These are phyloP conservation scores for Botrylloides violaceus DNA, from an alignment of 23 tunicate genomes.

Conservation along the genomic window DNA sequence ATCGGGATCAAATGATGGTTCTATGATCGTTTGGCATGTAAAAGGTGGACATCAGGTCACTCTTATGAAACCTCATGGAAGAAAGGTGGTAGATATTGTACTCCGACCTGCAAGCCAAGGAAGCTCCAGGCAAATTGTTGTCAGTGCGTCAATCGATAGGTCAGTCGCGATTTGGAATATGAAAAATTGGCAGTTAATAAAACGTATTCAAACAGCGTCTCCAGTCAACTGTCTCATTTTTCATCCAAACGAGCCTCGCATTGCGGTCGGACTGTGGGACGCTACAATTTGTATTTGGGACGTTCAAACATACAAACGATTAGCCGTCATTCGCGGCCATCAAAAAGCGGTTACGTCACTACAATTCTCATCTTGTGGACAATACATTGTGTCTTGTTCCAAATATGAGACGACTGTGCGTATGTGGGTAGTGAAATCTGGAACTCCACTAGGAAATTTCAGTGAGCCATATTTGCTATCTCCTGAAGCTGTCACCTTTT, in stretches of 20 bases:
- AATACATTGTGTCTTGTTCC: constrained; percentile 28
- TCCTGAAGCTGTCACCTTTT: constrained; percentile 10
- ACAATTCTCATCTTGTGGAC: constrained; percentile 22
- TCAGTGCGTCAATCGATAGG: constrained; percentile 11
- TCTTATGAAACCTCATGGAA: constrained; percentile 5
- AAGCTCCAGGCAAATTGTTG: constrained; percentile 1
- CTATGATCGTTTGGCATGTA: constrained; percentile 6
- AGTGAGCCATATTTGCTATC: constrained; percentile 18
- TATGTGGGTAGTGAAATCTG: constrained; percentile 23
- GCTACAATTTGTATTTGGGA: constrained; percentile 39
- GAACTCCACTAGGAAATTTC: constrained; percentile 23
- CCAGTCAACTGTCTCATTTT: constrained; percentile 24
- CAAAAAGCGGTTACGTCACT: constrained; percentile 25
- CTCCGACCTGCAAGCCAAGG: constrained; percentile 14
- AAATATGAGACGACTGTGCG: constrained; percentile 10
- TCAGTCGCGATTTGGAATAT: constrained; percentile 11
- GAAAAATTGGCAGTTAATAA: neutral
- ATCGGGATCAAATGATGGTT: constrained; percentile 7
- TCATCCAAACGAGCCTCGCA: constrained; percentile 24
- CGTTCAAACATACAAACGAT: constrained; percentile 26
- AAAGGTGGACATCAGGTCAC: neutral
- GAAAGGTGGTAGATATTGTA: neutral
- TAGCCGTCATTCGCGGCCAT: constrained; percentile 29
- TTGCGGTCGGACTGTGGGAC: constrained; percentile 38
- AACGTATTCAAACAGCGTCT: constrained; percentile 5